Base-by-base conservation (phyloP, 1,140 invertebrate species). In the Acromyrmex echinatior region DNA sequence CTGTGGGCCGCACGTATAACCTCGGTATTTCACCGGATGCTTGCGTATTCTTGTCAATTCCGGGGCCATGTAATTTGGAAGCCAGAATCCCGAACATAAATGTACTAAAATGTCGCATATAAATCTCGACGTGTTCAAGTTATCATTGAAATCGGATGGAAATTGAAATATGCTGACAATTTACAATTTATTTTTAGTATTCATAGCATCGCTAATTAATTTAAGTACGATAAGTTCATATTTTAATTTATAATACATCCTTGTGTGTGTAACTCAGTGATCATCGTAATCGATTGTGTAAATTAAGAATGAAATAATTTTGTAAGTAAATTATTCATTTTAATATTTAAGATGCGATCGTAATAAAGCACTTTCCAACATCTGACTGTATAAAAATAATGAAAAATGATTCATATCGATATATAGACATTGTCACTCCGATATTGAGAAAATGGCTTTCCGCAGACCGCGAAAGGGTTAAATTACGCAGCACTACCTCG, bases 21-120 rank as follows among this genome's bases (percentile, higher is more conserved):
- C 80, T 81, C 87, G 82, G 81, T 88, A 89, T 92, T 90, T 90
- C 91, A 87, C 56, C 84, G 82, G 56, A 65, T 81, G 86, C 73
- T 89, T 66, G 31, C 51, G 68, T 79, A 66, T 76, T 82, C 77
- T 80, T 82, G 63, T 66, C 63, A 45, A 49, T 56, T 78, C 58
- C 73, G 18, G 35, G 25, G 16, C 63, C 35, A 35, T 49, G 45
- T 86, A 68, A 84, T 74, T 49, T 45, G 25, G 7, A 51, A 84
- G 70, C 56, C 14, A 62, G 70, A 70, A 14, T 6, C 18, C 14
- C 45, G 53, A 53, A 60, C n/a, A 39, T 76, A 35, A 74, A 70
- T 56, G 53, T 9, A n/a, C 80, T 51, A 74, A 74, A 82, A 49
- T 6, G 68, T 49, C 25, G 39, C 68, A n/a, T 51, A 62, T 76